Base-by-base conservation (phyloP, 2,113 vertebrate species). In the Orthonyx spaldingii region DNA sequence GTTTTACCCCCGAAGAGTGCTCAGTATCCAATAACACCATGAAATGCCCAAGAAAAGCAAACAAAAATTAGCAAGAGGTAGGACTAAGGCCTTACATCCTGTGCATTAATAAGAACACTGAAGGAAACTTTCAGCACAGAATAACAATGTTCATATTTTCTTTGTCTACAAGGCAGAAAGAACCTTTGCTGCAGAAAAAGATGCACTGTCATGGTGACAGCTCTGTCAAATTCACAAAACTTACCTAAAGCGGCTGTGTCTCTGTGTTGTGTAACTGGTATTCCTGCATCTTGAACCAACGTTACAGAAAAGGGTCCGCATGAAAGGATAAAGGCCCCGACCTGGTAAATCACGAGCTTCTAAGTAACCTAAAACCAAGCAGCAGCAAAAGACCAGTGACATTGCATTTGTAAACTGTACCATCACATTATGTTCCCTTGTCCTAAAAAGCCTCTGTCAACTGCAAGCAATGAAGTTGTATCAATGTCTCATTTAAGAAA, bases 341-440 rank as follows among this genome's bases (percentile, higher is more conserved):
- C 96, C 98, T 24, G 98, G 98, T 37, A 98, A 96, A 70, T 98
- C 98, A 14, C 98, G 94, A 20, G 98, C 95, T 89, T 98, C 97
- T 68, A 98, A 68, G 65, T 97, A 98, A 94, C 98, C 98, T 98
- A 71, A 83, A 94, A 33, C 3, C 79, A 92, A 94, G 24, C n/a
- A 95, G 35, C 1, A 2, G 32, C 41, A 89, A 16, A 60, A 65
- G 60, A 53, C 3, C 20, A 50, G 6, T 14, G 6, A 59, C 1
- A 16, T 1, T 32, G 11, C n/a, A 71, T 26, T 64, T 47, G 39
- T 30, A 90, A 82, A 41, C 26, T 63, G 3, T 6, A 20, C 53
- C 22, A 59, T 41, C 33, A 42, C 11, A 9, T 0, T 49, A 3
- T 59, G 18, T 13, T 50, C 39, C 24, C 8, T 83, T 50, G 19